Percentiles rank a stretch among this genome's conserved stretches.
Conservation (phyloP, 2,888 invertebrate genomes). For the Drosophila picticornis region DNA sequence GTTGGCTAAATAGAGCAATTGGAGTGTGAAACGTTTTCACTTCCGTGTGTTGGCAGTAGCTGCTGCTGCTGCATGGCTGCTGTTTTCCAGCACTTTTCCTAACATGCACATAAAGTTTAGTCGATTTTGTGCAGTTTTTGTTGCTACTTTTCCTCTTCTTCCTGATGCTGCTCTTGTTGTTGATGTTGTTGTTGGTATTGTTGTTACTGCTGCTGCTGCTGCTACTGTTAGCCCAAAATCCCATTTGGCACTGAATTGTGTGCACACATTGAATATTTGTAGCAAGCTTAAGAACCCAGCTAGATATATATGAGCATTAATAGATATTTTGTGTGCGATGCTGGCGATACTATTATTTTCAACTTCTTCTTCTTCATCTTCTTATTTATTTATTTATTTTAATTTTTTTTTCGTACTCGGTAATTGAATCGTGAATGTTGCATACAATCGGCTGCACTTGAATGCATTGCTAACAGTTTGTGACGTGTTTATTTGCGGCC, state of each 20-base stretch:
- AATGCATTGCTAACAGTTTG: constrained; percentile 39
- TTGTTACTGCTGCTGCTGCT: constrained; percentile 22
- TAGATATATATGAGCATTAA: constrained; percentile 62
- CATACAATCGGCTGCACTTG: constrained; percentile 32
- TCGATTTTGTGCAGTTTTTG: constrained; percentile 59
- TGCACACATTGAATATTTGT: constrained; percentile 76
- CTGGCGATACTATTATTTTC: constrained; percentile 23
- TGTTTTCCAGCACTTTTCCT: constrained; percentile 65
- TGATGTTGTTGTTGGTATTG: constrained; percentile 25
- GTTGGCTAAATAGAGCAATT: constrained; percentile 60
- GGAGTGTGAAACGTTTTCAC: constrained; percentile 81
- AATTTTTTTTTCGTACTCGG: constrained; percentile 21
- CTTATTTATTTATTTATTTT: not conserved
- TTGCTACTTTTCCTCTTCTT: constrained; percentile 18
- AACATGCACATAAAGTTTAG: constrained; percentile 74
- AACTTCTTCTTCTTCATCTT: not conserved
- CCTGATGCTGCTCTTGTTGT: constrained; percentile 23
- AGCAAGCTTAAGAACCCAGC: constrained; percentile 63
- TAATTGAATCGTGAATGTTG: constrained; percentile 66
- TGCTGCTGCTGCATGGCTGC: constrained; percentile 39
- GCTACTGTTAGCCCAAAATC: constrained; percentile 65
- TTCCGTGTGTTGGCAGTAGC: constrained; percentile 69
- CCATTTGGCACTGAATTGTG: constrained; percentile 79
- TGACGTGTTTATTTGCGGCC: constrained; percentile 54
- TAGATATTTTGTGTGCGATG: constrained; percentile 63